phyloP scores from a whole-genome alignment of 2,888 invertebrate genomes.

The Drosophila austrosaltans region DNA sequence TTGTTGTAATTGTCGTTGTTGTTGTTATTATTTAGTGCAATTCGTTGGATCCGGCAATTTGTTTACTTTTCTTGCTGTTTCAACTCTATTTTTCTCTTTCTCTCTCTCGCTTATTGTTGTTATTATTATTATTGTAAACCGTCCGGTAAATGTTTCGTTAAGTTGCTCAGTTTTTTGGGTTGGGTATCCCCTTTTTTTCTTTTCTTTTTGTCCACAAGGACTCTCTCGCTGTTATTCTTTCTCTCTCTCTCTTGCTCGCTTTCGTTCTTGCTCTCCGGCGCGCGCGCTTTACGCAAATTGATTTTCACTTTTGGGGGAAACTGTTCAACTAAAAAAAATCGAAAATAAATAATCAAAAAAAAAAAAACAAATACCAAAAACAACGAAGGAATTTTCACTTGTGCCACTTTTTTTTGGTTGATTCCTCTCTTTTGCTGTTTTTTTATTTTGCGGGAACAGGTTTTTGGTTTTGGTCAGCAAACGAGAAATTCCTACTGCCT shows the following conservation, averaged over 20 bases:
- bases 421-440: constrained; percentile 38
- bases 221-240: constrained; percentile 13
- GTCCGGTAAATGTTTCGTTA: constrained; percentile 59
- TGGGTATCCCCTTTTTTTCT: constrained; percentile 52
- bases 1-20: constrained; percentile 53
- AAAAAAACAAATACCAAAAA: constrained; percentile 35
- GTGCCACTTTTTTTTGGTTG: constrained; percentile 69
- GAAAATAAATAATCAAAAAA: constrained; percentile 47
- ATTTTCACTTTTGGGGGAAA: constrained; percentile 73
- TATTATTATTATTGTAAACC: constrained; percentile 46
- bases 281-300: constrained; percentile 74
- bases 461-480: constrained; percentile 48
- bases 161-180: constrained; percentile 59
- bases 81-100: not conserved
- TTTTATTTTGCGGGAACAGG: constrained; percentile 57
- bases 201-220: constrained; percentile 26
- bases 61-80: constrained; percentile 67
- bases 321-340: constrained; percentile 62
- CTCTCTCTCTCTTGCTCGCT: constrained; percentile 23
- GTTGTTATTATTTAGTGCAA: constrained; percentile 52
- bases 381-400: constrained; percentile 77
- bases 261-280: constrained; percentile 40
- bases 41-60: constrained; percentile 54
- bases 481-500: constrained; percentile 56
- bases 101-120: constrained; percentile 32